phyloP scores from a whole-genome alignment of 2,888 invertebrate genomes.

The Callosobruchus maculatus region DNA sequence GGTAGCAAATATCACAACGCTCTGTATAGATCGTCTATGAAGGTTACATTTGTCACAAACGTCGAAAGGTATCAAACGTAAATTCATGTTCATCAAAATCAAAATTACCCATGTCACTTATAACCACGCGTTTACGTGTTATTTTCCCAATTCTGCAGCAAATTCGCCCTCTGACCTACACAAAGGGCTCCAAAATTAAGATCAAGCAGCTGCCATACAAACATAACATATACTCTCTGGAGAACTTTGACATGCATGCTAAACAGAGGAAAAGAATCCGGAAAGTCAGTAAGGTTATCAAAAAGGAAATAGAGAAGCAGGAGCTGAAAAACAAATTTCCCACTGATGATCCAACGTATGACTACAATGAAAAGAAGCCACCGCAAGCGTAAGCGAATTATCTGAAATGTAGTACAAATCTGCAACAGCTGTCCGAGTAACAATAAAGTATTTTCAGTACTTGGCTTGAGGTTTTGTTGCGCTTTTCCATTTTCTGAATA shows the following conservation, averaged over 20 bases:
- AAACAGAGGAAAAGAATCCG: not conserved
- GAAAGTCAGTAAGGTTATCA: slow-evolving; percentile 2
- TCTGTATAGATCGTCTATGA: not conserved
- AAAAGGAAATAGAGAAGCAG: not conserved
- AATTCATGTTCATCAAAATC: not conserved
- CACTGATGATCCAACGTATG: not conserved
- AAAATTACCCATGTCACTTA: not conserved
- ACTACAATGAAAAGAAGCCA: not conserved
- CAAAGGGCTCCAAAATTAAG: not conserved
- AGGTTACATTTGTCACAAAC: not conserved
- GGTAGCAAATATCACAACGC: not conserved
- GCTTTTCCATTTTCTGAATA: too few species aligned
- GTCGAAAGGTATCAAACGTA: not conserved
- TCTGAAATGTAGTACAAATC: not conserved
- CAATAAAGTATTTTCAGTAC: too few species aligned
- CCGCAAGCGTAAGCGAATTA: not conserved
- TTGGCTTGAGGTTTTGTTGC: too few species aligned
- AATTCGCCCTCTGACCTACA: not conserved
- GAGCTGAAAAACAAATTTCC: slow-evolving; percentile 1
- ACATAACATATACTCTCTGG: not conserved
- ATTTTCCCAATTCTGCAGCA: not conserved
- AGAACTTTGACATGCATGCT: slow-evolving; percentile 1
- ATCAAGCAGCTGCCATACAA: not conserved
- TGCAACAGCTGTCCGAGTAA: too few species aligned
- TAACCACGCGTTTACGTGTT: not conserved